Evolutionary conservation across 1,140 invertebrate genomes (phyloP).

Genomic region (Dolichoris vasculosae): DNA sequence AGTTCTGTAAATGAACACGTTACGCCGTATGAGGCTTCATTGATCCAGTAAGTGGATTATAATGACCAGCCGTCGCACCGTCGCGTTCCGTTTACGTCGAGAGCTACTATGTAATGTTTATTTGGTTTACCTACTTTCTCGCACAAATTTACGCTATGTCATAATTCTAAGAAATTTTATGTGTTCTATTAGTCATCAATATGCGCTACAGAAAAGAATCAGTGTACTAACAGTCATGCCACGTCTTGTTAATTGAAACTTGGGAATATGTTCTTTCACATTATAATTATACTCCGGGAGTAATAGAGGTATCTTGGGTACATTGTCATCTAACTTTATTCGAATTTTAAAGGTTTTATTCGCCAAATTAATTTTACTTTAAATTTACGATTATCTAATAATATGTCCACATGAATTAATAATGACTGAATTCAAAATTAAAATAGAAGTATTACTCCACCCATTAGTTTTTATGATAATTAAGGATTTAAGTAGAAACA

Average conservation of each 20-base stretch:
- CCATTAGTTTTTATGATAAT: too few species aligned
- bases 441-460: too few species aligned
- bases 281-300: not conserved
- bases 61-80: conserved; percentile 22
- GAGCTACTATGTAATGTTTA: not conserved
- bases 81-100: not conserved
- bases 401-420: too few species aligned
- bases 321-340: not conserved
- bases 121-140: conserved; percentile 7
- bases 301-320: not conserved
- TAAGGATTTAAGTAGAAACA: too few species aligned
- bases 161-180: not conserved
- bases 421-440: too few species aligned
- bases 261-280: not conserved
- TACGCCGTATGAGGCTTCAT: too few species aligned
- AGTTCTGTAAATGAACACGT: too few species aligned
- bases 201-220: not conserved
- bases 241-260: not conserved
- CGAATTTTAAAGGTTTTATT: not conserved
- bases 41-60: conserved; percentile 56
- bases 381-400: too few species aligned
- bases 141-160: not conserved
- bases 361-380: not conserved
- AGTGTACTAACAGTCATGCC: not conserved
- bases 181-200: not conserved